phyloP scores from a whole-genome alignment of 2,797 vertebrate genomes.

The Thripadectes ignobilis region DNA sequence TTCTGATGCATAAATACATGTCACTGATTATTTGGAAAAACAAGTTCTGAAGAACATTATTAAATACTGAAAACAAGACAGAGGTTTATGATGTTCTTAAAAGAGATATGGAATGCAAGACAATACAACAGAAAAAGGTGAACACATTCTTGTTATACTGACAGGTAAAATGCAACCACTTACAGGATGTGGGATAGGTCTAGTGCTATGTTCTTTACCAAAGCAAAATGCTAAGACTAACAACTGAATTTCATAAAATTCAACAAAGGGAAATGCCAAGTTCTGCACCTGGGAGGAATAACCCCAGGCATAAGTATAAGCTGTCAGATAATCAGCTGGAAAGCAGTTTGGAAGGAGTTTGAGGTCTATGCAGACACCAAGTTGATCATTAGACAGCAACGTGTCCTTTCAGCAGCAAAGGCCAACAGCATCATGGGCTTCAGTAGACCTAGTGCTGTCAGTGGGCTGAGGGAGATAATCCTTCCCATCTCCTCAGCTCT shows the following conservation, averaged over 20 bases:
- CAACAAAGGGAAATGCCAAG: neutral
- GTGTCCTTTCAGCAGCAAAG: neutral
- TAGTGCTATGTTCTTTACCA: neutral
- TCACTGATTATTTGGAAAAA: neutral
- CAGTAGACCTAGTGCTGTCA: neutral
- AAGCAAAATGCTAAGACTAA: neutral
- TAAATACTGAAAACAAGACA: neutral
- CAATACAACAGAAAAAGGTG: neutral
- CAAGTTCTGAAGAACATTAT: neutral
- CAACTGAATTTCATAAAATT: neutral
- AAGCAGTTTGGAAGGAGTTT: neutral
- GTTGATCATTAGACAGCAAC: neutral
- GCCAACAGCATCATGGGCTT: neutral
- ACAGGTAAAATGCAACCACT: neutral
- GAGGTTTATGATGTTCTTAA: neutral
- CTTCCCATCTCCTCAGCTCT: neutral
- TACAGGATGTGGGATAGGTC: neutral
- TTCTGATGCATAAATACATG: neutral
- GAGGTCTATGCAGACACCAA: neutral
- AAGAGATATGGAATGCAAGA: neutral
- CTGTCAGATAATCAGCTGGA: neutral
- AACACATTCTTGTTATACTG: neutral
- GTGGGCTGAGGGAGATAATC: neutral
- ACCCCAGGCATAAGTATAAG: neutral
- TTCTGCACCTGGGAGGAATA: neutral